Evolutionary conservation across 1,140 invertebrate species (phyloP).

Genomic region (Nomia melanderi): DNA sequence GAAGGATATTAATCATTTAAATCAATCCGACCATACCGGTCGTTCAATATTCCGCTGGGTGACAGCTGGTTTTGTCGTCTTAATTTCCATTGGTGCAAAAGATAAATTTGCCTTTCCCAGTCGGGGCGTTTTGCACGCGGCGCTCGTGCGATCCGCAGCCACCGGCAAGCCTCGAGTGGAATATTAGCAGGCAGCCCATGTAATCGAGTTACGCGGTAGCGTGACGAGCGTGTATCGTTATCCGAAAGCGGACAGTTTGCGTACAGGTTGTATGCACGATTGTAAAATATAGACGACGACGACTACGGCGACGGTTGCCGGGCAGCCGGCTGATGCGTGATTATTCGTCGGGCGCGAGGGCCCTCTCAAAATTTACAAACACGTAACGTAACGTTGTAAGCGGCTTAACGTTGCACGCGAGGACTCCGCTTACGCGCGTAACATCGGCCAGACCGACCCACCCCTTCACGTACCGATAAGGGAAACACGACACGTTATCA

Average conservation of each 20-base stretch:
- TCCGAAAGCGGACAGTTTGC: slow-evolving; percentile 33
- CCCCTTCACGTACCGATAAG: too few species aligned
- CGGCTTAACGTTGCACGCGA: slow-evolving; percentile 57
- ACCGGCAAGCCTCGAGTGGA: background rate
- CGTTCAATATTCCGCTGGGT: background rate
- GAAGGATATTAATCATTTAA: background rate
- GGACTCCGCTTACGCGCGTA: slow-evolving; percentile 53
- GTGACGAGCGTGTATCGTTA: slow-evolving; percentile 23
- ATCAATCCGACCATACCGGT: too few species aligned
- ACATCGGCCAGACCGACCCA: slow-evolving; percentile 35
- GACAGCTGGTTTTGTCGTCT: background rate
- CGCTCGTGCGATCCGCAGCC: too few species aligned
- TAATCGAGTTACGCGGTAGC: slow-evolving; percentile 36
- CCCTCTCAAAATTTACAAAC: slow-evolving; percentile 63
- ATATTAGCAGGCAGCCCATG: slow-evolving; percentile 18
- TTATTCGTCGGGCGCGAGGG: slow-evolving; percentile 22
- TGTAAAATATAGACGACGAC: slow-evolving; percentile 29
- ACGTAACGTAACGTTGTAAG: slow-evolving; percentile 60
- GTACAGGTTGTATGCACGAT: slow-evolving; percentile 26
- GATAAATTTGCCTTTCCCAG: slow-evolving; percentile 19
- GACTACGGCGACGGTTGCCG: too few species aligned
- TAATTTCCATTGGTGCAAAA: slow-evolving; percentile 5
- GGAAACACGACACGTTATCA: slow-evolving; percentile 59
- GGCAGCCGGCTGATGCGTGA: slow-evolving; percentile 34
- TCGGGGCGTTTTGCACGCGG: background rate